Conservation (phyloP, 2,888 invertebrate genomes). For the Neelides folsomi region DNA sequence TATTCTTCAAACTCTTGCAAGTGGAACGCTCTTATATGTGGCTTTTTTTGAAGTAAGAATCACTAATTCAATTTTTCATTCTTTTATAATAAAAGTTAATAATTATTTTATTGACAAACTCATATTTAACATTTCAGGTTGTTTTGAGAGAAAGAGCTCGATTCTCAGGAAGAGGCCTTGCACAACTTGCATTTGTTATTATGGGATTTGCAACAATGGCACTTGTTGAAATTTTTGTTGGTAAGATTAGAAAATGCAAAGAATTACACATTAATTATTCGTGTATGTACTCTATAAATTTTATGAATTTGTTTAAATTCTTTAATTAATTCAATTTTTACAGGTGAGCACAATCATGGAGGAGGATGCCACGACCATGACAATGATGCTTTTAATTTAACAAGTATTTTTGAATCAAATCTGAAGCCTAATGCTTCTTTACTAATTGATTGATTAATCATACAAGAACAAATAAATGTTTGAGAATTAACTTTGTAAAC, state of each 20-base stretch:
- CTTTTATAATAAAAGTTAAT: no score
- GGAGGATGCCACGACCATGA: conserved; percentile 15
- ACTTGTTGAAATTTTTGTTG: conserved; percentile 27
- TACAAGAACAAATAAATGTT: no score
- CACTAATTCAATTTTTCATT: neutral
- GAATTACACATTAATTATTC: no score
- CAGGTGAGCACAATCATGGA: conserved; percentile 12
- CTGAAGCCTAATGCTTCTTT: no score
- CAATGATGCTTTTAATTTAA: conserved; percentile 4
- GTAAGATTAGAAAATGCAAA: no score
- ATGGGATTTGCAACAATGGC: conserved; percentile 29
- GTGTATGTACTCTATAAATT: no score
- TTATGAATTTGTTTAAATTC: neutral
- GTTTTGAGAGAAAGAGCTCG: conserved; percentile 29
- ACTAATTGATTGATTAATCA: no score
- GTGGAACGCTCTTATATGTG: conserved; percentile 31
- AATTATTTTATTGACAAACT: neutral
- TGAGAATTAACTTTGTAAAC: no score
- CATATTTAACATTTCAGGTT: conserved; percentile 14
- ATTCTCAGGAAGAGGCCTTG: conserved; percentile 30
- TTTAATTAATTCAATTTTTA: neutral
- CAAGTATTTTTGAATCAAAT: no score
- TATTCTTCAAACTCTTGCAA: conserved; percentile 30
- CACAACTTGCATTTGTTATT: conserved; percentile 28
- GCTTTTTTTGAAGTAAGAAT: conserved; percentile 30